A percentile compares a stretch with the other conserved stretches of the same genome.
These are phyloP conservation scores for Pachyuromys duprasi DNA, from an alignment of 2,797 vertebrate species.

Conservation along the genomic window DNA sequence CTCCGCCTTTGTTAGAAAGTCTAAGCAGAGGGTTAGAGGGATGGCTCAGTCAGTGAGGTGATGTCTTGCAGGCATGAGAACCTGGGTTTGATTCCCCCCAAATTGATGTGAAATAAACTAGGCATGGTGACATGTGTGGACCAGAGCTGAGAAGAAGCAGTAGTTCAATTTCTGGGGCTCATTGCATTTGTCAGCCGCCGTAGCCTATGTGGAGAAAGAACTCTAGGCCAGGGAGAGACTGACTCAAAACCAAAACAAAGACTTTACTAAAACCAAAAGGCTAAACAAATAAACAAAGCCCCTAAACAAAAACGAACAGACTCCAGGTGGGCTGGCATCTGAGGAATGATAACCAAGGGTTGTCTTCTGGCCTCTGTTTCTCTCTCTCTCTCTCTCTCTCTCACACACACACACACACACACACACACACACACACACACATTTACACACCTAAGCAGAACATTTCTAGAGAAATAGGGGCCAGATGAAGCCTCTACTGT, in stretches of 20 bases:
- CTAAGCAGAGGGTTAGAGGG: not conserved
- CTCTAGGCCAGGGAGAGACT: not conserved
- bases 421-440: too few species aligned
- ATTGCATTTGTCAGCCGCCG: not conserved
- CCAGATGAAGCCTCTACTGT: fast-evolving
- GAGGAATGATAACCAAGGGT: not conserved
- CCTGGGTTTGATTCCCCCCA: not conserved
- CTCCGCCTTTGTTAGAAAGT: not conserved
- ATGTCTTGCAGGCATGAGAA: not conserved
- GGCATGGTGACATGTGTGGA: not conserved
- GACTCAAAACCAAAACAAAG: not conserved
- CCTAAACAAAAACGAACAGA: not conserved
- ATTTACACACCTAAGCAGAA: not conserved
- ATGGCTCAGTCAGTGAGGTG: not conserved
- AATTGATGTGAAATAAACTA: not conserved
- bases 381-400: too few species aligned
- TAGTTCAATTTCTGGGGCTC: not conserved
- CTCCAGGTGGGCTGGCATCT: not conserved
- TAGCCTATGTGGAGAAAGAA: not conserved
- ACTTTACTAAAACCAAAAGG: not conserved
- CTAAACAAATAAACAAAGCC: not conserved
- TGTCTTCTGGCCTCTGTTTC: not conserved
- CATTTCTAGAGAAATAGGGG: not conserved
- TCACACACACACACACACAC: not conserved
- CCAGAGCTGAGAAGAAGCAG: not conserved